Base-by-base conservation (phyloP, 2,888 invertebrate genomes). In the Diarsia brunnea region DNA sequence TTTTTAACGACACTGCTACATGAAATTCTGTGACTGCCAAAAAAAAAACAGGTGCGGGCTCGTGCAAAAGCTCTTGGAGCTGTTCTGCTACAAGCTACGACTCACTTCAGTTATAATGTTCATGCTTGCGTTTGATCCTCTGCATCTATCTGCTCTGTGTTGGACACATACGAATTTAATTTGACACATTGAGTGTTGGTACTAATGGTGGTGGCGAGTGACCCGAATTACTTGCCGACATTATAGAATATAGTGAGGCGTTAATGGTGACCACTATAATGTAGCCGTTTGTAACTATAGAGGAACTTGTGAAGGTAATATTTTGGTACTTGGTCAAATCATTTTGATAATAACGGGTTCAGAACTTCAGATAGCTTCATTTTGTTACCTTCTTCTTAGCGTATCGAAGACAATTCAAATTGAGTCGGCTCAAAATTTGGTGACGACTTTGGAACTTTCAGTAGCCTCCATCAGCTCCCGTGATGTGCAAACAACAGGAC, bases 211-310 rank as follows among this genome's bases (percentile, higher is more conserved):
- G 53, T 12, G 55, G 49, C 58, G 58, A 51, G 19, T 69, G 84
- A 73, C 84, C 84, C 83, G 73, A 85, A 84, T 85, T 75, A 78
- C 85, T 82, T 82, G 73, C 61, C 75, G 49, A 72, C 78, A 51
- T 78, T 63, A 55, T 61, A 70, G 19, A 58, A 74, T 55, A 49
- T 51, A 55, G 53, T 27, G 53, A 68, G 38, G 43, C 19, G 64
- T n/a, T 84, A 80, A 72, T 76, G 53, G 47, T 45, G 49, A 55
- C 45, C 24, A 63, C 63, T 80, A 75, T 45, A n/a, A 66, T 63
- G 43, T 61, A 69, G 1, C 19, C 45, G 45, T 45, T 63, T 53
- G 51, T 43, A 60, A 68, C 7, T 66, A 14, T 27, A 14, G 24
- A 55, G 5, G 12, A 51, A 58, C 58, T 77, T 60, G 31, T 51